Percentiles rank a stretch among this genome's conserved stretches.
Evolutionary conservation across 2,113 vertebrate genomes (phyloP).

Genomic region (Lepidothrix coronata): DNA sequence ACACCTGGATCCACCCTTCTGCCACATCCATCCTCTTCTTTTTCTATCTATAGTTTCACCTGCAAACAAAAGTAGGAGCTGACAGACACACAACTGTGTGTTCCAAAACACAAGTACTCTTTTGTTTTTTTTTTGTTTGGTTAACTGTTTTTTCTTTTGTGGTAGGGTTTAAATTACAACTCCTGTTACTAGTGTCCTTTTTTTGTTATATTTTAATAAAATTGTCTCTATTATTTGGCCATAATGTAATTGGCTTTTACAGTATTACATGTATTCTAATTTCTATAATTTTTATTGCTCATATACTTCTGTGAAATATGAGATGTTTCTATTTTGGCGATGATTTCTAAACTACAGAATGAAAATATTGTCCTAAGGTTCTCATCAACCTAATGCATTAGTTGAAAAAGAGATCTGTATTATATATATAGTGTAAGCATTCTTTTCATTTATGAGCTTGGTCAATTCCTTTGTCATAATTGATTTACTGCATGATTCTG

Average conservation of each 20-base stretch:
- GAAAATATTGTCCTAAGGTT: neutral
- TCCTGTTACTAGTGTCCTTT: neutral
- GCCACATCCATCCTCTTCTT: neutral
- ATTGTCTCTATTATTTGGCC: neutral
- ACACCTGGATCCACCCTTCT: neutral
- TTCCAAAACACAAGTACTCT: neutral
- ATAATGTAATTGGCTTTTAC: neutral
- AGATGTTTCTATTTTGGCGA: neutral
- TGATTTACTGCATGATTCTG: neutral
- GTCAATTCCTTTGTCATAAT: neutral
- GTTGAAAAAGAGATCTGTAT: neutral
- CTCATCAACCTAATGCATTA: neutral
- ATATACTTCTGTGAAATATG: neutral
- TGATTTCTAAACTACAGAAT: neutral
- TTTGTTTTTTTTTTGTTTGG: neutral
- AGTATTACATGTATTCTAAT: neutral
- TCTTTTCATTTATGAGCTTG: neutral
- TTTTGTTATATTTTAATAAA: neutral
- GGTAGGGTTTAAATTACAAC: neutral
- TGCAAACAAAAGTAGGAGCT: neutral
- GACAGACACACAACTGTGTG: neutral
- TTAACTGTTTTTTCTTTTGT: neutral
- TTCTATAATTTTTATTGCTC: neutral
- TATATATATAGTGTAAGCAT: neutral
- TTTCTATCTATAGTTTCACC: neutral